Evolutionary conservation across 2,797 vertebrate species (phyloP).

Genomic region (Lagodon rhomboides): DNA sequence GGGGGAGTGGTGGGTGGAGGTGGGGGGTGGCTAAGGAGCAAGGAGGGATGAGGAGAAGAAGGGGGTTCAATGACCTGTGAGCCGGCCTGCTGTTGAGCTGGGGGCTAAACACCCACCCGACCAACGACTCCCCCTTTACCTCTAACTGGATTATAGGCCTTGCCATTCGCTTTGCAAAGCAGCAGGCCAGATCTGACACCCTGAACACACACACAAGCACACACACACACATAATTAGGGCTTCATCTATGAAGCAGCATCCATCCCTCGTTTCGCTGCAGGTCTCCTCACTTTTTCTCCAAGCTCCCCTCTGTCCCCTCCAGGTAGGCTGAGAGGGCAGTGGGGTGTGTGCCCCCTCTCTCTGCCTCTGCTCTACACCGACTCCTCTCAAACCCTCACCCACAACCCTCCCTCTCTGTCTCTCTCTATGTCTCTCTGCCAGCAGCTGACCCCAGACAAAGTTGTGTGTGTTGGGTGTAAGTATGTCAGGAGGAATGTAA

Average conservation of each 20-base stretch:
- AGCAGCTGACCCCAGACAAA: conserved; percentile 77
- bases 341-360: neutral
- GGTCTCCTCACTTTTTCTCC: conserved; percentile 25
- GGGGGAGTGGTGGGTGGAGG: conserved; percentile 5
- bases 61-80: conserved; percentile 78
- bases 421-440: conserved; percentile 43
- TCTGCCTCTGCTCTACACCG: neutral
- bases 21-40: neutral
- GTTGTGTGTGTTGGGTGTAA: conserved; percentile 77
- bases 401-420: neutral
- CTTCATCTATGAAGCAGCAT: conserved; percentile 37
- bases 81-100: conserved; percentile 73
- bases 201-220: conserved; percentile 19
- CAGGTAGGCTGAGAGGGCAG: conserved; percentile 36
- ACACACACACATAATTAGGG: conserved; percentile 32
- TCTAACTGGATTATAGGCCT: conserved; percentile 76
- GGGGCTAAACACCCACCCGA: conserved; percentile 64
- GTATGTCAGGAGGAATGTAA: conserved; percentile 74
- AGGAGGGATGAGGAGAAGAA: conserved; percentile 29
- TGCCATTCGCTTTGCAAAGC: conserved; percentile 47
- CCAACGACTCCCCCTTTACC: conserved; percentile 32
- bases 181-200: conserved; percentile 38
- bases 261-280: conserved; percentile 20
- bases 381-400: conserved; percentile 9
- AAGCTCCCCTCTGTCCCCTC: conserved; percentile 27